Base-by-base conservation (phyloP, 2,888 invertebrate genomes). In the Cylindroiulus punctatus region DNA sequence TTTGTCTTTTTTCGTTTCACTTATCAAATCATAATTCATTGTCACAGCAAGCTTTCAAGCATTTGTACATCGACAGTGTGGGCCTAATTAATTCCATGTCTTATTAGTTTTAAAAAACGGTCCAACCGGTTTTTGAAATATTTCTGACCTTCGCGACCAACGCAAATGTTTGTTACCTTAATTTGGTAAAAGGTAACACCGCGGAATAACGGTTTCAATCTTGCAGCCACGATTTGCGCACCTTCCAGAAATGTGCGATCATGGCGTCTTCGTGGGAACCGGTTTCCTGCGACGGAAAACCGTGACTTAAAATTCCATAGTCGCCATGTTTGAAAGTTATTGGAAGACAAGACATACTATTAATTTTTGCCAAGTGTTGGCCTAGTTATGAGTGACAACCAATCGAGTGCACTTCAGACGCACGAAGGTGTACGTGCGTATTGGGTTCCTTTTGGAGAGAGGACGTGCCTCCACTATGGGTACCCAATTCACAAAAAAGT, bases 131-230 rank as follows among this genome's bases (percentile, higher is more conserved):
- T 65, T 26, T 1, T 26, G 22, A 57, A 57, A 57, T 26, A 65
- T 65, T 65, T 65, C 65, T 65, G 65, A 65, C 65, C 65, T 65
- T 65, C 65, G 65, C 65, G 65, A 65, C 65, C 65, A 65, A 65
- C 65, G 65, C 65, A 65, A 3, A 65, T 65, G n/a, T 65, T 65
- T 65, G 26, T 65, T 65, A 65, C 65, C 65, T 65, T 65, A 65
- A 65, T 65, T 65, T 65, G 65, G 65, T 65, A 65, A 65, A 57
- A 65, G 65, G 65, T 65, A 65, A 65, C 65, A 65, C 65, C 65
- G 65, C 10, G 65, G 65, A 65, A 65, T 65, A 65, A 65, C 65
- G 65, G 65, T 65, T 65, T 65, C 65, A 65, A 65, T 65, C 22
- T 57, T 5, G n/a, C 22, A 10, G 47, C 65, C 65, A 65, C 65